Evolutionary conservation across 2,113 vertebrate species (phyloP), one percentile per base, ranked within the genome.

Genomic region (Oncorhynchus masou): DNA sequence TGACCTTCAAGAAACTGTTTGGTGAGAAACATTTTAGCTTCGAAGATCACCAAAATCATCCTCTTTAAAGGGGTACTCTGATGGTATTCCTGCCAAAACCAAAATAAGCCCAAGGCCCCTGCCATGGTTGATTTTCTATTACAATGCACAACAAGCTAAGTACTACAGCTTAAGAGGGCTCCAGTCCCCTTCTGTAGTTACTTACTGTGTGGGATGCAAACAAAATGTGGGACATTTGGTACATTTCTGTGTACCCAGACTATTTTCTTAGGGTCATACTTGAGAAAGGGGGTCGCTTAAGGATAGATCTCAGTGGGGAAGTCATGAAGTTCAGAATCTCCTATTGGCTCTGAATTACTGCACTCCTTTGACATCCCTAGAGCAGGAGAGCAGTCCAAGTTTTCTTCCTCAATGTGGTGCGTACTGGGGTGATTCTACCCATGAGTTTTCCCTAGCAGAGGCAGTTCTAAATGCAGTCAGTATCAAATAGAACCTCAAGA

Each of bases 51-150:
- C 45, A 31, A 45, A 74, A 70, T 15, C n/a, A 25, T 71, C 15
- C 59, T 62, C 7, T 84, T 25, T 8, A 57, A 39, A 70, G 45
- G 75, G 68, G 20, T 77, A 81, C 69, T 79, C 68, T 64, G 68
- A 54, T n/a, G 65, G 6, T 16, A 34, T 69, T 34, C 6, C 22
- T 80, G 78, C 82, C 84, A 87, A 81, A 79, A n/a, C 57, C 54
- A 64, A 83, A 80, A 83, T 34, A n/a, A 83, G 64, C 70, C 77
- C 65, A 80, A 75, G 48, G 68, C 69, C 16, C 25, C 71, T 80
- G 73, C 76, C 74, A 76, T 64, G 76, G 74, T 66, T 74, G 54
- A 73, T 80, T 84, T 83, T 77, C 74, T 68, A 19, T 78, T 49
- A 62, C 45, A 25, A 75, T 74, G 65, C 24, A 27, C 25, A 29